Evolutionary conservation across 2,888 invertebrate species (phyloP).

Genomic region (Aphodius granarius): DNA sequence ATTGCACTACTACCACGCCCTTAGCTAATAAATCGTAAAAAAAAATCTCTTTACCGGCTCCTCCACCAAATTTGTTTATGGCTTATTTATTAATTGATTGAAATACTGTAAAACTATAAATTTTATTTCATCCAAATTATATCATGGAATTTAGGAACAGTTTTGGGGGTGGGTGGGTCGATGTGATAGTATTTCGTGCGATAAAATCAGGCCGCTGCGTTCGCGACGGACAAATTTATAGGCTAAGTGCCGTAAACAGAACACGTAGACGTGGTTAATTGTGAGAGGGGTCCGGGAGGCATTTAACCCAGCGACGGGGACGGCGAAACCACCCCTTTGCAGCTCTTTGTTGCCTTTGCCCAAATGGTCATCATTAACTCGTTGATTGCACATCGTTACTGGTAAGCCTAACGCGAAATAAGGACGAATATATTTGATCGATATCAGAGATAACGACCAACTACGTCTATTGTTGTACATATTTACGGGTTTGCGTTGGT

Average conservation of each 20-base stretch:
- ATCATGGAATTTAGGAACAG: background rate
- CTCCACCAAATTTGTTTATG: background rate
- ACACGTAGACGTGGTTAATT: slow-evolving; percentile 27
- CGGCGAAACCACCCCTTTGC: background rate
- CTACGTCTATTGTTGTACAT: background rate
- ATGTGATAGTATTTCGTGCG: slow-evolving; percentile 23
- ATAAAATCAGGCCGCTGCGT: slow-evolving; percentile 21
- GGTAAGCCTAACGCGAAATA: background rate
- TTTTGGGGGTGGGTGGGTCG: background rate
- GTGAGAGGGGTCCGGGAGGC: slow-evolving; percentile 12
- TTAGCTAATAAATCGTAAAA: too few species aligned
- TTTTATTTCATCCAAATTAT: background rate
- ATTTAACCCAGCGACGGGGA: slow-evolving; percentile 1
- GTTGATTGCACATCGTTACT: background rate
- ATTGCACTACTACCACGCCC: too few species aligned
- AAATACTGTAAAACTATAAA: background rate
- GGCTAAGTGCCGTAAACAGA: slow-evolving; percentile 25
- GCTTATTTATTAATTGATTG: too few species aligned
- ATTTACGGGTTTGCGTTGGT: background rate
- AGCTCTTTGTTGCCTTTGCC: background rate
- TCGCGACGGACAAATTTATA: slow-evolving; percentile 24
- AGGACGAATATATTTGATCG: background rate
- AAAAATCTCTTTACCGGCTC: too few species aligned
- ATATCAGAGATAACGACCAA: background rate
- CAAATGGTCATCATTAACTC: background rate